Conservation (phyloP, 92 coral and sea anemone genomes). For the Bergia puertoricense region DNA sequence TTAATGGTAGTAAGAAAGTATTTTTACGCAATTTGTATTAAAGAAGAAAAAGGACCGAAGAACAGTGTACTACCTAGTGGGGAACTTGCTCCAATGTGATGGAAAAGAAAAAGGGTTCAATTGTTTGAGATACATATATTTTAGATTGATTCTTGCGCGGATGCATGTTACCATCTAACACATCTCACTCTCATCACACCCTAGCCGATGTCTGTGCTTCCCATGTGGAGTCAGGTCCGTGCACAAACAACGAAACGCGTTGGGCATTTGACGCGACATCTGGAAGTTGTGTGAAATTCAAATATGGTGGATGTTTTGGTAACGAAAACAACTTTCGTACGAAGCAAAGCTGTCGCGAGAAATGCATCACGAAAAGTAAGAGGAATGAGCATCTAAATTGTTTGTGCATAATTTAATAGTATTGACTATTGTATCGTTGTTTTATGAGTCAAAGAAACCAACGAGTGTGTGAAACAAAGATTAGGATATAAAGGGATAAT, state of each 20-base stretch:
- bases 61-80: too few species aligned
- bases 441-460: neutral
- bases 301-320: constrained; percentile 89
- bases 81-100: too few species aligned
- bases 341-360: constrained; percentile 54
- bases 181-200: neutral
- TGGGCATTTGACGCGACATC: constrained; percentile 64
- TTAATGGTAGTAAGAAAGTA: too few species aligned
- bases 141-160: too few species aligned
- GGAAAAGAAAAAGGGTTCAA: too few species aligned
- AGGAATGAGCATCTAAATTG: neutral
- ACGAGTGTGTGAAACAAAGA: neutral
- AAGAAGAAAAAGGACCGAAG: too few species aligned
- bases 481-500: too few species aligned
- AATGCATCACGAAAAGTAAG: constrained; percentile 63
- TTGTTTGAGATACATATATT: too few species aligned
- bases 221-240: constrained; percentile 67
- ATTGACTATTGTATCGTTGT: neutral
- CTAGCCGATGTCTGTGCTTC: constrained; percentile 65
- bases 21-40: too few species aligned
- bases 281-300: constrained; percentile 62
- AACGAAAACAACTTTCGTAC: constrained; percentile 79
- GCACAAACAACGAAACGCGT: constrained; percentile 45
- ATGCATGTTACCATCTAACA: too few species aligned
- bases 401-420: neutral